Conservation (phyloP, 2,888 invertebrate species). For the Graphium colonna region DNA sequence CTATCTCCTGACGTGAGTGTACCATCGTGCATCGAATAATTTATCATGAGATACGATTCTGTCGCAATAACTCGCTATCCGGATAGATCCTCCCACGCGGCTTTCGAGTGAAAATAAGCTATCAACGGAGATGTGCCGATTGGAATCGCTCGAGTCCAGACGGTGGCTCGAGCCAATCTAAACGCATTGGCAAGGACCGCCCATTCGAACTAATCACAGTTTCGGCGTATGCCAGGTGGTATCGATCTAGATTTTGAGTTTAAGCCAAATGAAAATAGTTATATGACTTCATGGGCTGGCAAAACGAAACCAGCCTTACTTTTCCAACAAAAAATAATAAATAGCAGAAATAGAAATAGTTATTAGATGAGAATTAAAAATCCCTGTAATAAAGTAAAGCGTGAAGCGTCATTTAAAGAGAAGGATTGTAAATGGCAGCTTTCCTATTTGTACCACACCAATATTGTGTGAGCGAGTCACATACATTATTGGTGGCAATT, state of each 20-base stretch:
- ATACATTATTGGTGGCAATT: no score
- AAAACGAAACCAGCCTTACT: background rate
- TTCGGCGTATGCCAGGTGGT: background rate
- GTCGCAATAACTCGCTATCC: constrained; percentile 1
- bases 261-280: background rate
- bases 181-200: background rate
- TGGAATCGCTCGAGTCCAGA: constrained; percentile 1
- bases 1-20: background rate
- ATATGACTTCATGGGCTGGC: background rate
- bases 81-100: constrained; percentile 18
- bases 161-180: background rate
- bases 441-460: background rate
- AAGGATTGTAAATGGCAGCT: no score
- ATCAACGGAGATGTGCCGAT: constrained; percentile 15
- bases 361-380: no score
- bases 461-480: no score
- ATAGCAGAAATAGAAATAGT: no score
- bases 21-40: background rate
- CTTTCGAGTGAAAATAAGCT: constrained; percentile 13
- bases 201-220: background rate
- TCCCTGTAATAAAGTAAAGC: no score
- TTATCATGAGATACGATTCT: background rate
- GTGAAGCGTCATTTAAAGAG: no score
- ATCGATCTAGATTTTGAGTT: background rate
- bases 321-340: background rate